Conservation (phyloP, 2,797 vertebrate genomes). For the Gobio occitaniae region DNA sequence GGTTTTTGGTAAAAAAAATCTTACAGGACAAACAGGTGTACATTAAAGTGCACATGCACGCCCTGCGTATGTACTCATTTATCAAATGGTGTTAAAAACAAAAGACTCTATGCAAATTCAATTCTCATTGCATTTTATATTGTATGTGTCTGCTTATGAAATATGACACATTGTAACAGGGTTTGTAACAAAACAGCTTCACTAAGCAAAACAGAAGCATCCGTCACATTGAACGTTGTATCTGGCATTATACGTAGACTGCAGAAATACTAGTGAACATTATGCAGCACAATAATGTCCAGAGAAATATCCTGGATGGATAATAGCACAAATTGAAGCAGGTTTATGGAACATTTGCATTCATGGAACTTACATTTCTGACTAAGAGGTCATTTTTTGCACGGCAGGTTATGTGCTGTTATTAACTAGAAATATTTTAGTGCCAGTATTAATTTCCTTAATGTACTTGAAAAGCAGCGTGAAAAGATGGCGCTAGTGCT, state of each 20-base stretch:
- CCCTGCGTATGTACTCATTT: background rate
- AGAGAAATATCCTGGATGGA: background rate
- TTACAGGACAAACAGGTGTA: background rate
- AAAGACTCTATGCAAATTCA: background rate
- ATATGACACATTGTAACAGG: conserved; percentile 14
- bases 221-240: background rate
- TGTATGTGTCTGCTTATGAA: conserved; percentile 27
- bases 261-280: background rate
- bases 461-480: conserved; percentile 43
- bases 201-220: conserved; percentile 14
- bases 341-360: conserved; percentile 5
- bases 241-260: background rate
- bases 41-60: background rate
- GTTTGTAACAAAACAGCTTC: conserved; percentile 23
- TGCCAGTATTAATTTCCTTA: conserved; percentile 44
- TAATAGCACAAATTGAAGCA: background rate
- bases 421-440: conserved; percentile 34
- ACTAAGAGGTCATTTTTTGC: conserved; percentile 5
- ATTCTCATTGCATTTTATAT: background rate
- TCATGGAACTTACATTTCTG: background rate
- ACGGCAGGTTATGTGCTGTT: conserved; percentile 5
- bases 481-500: conserved; percentile 5
- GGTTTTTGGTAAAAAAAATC: background rate
- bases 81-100: background rate
- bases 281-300: background rate